Evolutionary conservation across 2,797 vertebrate species (phyloP), one percentile per base, ranked within the genome.

Genomic region (Syngnathus rostellatus): DNA sequence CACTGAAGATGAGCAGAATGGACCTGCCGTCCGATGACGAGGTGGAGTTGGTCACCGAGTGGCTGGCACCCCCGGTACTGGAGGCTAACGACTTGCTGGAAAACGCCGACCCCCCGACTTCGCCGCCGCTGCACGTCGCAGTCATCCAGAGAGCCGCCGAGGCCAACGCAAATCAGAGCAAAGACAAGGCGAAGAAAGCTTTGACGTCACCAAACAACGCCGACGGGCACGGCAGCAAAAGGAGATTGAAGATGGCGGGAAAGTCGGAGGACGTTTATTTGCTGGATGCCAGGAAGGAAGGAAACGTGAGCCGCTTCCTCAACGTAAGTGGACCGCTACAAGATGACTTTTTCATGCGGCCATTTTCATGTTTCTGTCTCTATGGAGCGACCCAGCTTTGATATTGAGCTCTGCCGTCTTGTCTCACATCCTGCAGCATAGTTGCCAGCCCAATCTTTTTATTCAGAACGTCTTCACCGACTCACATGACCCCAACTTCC

Each of bases 401-500:
- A 48, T 31, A 31, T n/a, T 17, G 31, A 9, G 16, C 62, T 51
- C 50, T 25, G 63, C 37, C 58, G 50, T 41, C 38, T 19, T 11
- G 16, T 60, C 17, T 45, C 63, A 12, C 60, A 9, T 45, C 63
- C 64, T 37, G 55, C 91, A 99, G 96, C 95, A 96, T 85, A 97
- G 94, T 81, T 97, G 93, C 77, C 88, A 83, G 67, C 94, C 95
- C 0, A 98, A 97, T 87, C 92, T 99, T 38, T 94, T 94, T 77
- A 81, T 93, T 48, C 97, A 98, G 87, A 94, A 92, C 2, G 92
- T 98, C 62, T 99, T 97, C 90, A 91, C 93, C 1, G 96, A 98
- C 86, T 94, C 91, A 25, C 97, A 97, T 43, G 88, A 95, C 81
- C 92, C 88, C 23, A 89, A 81, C 65, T 97, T 93, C 76, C 95